Evolutionary conservation across 2,113 vertebrate genomes (phyloP), one percentile per base, ranked within the genome.

Genomic region (Panthera uncia): DNA sequence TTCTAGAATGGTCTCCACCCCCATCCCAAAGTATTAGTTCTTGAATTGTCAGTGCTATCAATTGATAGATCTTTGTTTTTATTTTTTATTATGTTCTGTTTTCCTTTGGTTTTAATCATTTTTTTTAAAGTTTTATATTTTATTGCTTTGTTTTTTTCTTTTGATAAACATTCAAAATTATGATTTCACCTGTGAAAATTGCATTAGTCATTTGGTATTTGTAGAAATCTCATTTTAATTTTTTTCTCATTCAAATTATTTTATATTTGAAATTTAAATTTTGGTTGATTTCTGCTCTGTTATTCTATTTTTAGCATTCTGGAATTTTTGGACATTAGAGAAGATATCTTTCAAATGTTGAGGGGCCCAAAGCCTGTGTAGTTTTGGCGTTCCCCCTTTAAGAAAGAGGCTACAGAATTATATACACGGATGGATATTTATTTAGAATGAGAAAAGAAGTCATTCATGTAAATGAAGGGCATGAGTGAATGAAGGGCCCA

Each of bases 391-490:
- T 38, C 36, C 18, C 21, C 71, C 48, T 80, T 92, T 87, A 38
- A 93, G 57, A 84, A 65, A 71, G n/a, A 86, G 41, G 81, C 52
- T 52, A 69, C 48, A 82, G 69, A 76, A 97, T 86, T 91, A n/a
- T 68, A 36, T 82, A 84, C 14, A 18, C 13, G 78, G 41, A 23
- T 52, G 48, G 76, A 9, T 86, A 66, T 74, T 73, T 89, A 41
- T 89, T 84, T 63, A 88, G 38, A 76, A 69, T 79, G 63, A 92
- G 63, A 79, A 91, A 73, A 95, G 38, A 87, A 87, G 66, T 31
- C 14, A 55, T 63, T 48, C 61, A 4, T 89, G 31, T 79, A 73
- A 57, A 27, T 0, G 2, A 85, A 66, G 31, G 85, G 19, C 55
- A 27, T 92, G 4, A 85, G 45, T 45, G 45, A 45, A 45, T 45